A percentile compares a stretch with the other conserved stretches of the same genome.
phyloP scores from a whole-genome alignment of 2,113 vertebrate genomes.

The Indicator maculatus region DNA sequence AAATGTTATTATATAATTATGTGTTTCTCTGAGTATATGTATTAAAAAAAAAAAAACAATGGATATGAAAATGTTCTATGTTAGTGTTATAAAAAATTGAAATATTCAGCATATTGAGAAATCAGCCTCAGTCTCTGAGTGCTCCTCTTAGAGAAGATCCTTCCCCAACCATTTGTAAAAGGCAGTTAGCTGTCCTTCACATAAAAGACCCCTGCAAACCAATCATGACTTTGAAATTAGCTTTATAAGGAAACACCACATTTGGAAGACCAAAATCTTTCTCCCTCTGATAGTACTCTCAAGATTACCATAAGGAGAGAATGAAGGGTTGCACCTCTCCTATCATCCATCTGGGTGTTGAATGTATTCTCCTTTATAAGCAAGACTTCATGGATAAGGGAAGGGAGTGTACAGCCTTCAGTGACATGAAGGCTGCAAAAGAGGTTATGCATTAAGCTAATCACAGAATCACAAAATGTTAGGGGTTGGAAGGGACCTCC shows the following conservation, averaged over 20 bases:
- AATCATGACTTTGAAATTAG: not conserved
- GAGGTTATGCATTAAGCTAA: not conserved
- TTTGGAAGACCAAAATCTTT: not conserved
- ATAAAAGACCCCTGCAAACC: not conserved
- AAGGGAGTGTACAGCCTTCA: not conserved
- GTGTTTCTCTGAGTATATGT: not conserved
- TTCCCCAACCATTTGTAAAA: not conserved
- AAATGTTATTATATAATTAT: not conserved
- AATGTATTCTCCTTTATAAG: not conserved
- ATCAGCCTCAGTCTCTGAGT: not conserved
- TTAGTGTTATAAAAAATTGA: not conserved
- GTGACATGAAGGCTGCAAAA: not conserved
- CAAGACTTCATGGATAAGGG: not conserved
- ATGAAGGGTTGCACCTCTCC: not conserved
- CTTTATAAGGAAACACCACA: not conserved
- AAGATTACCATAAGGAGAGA: not conserved
- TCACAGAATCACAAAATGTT: not conserved
- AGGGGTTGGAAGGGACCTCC: too few relatives aligned
- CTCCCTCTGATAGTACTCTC: not conserved
- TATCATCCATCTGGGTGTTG: rapidly evolving
- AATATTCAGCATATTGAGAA: not conserved
- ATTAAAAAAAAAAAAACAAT: not conserved
- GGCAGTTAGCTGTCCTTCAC: not conserved
- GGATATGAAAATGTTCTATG: not conserved
- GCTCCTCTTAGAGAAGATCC: not conserved